phyloP scores from a whole-genome alignment of 35 echinoderm and acorn worm genomes.

The Apostichopus californicus region DNA sequence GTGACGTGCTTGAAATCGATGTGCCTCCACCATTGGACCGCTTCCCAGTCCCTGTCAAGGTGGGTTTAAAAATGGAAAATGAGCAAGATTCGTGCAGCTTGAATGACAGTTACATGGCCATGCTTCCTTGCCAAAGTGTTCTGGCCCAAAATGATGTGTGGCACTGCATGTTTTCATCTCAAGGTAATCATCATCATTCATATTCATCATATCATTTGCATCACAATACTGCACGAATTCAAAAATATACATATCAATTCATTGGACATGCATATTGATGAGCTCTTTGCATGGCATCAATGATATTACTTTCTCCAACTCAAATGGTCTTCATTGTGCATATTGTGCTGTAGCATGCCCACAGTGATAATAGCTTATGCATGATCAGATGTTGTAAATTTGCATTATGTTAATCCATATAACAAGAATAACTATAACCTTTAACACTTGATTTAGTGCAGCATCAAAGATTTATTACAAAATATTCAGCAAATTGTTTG shows the following conservation, averaged over 20 bases:
- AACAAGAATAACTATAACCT: too few species aligned
- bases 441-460: too few species aligned
- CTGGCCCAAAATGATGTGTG: slow-evolving; percentile 59
- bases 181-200: neutral
- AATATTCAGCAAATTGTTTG: too few species aligned
- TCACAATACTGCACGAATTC: slow-evolving; percentile 22
- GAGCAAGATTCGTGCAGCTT: slow-evolving; percentile 43
- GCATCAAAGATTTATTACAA: too few species aligned
- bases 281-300: neutral
- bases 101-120: slow-evolving; percentile 8
- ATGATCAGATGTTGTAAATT: neutral
- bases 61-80: slow-evolving; percentile 53
- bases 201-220: slow-evolving; percentile 33
- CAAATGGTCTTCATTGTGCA: neutral
- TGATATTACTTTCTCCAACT: neutral
- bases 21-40: slow-evolving; percentile 45
- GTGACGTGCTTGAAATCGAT: slow-evolving; percentile 50
- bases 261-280: slow-evolving; percentile 5
- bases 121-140: slow-evolving; percentile 51
- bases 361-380: slow-evolving; percentile 35
- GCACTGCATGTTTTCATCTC: slow-evolving; percentile 50
- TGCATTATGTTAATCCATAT: neutral
- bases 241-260: neutral
- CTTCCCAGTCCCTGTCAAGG: slow-evolving; percentile 51
- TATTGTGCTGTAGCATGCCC: neutral